phyloP scores from a whole-genome alignment of 2,797 vertebrate species.

The Sphenopsis melanotis region DNA sequence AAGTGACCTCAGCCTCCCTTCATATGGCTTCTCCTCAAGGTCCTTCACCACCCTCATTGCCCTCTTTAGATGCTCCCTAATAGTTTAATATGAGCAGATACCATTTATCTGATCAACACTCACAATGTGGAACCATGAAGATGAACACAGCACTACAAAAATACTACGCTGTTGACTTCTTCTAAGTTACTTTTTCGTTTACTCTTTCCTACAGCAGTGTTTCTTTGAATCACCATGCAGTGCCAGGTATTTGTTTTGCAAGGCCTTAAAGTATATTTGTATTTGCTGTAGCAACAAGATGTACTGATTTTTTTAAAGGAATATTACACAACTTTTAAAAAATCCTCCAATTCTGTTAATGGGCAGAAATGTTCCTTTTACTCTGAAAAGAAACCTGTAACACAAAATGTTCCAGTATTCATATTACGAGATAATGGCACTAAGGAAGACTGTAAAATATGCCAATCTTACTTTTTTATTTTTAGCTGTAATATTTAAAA shows the following conservation, averaged over 20 bases:
- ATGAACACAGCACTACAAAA: background rate
- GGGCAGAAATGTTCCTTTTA: background rate
- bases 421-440: background rate
- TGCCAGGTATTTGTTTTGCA: background rate
- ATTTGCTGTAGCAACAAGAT: background rate
- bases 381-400: background rate
- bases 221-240: background rate
- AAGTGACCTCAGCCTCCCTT: background rate
- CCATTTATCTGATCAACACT: background rate
- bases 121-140: background rate
- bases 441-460: background rate
- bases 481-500: background rate
- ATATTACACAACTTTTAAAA: background rate
- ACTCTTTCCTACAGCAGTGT: background rate
- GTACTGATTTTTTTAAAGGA: background rate
- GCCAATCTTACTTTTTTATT: background rate
- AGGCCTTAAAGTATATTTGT: background rate
- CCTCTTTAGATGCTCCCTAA: background rate
- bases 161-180: background rate
- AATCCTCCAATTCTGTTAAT: background rate
- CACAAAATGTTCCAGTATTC: background rate
- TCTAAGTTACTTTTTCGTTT: background rate
- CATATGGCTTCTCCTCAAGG: fast-evolving
- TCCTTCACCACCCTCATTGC: background rate
- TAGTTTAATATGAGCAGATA: background rate